Conservation (phyloP, 23 tunicate genomes). For the Halocynthia roretzi region DNA sequence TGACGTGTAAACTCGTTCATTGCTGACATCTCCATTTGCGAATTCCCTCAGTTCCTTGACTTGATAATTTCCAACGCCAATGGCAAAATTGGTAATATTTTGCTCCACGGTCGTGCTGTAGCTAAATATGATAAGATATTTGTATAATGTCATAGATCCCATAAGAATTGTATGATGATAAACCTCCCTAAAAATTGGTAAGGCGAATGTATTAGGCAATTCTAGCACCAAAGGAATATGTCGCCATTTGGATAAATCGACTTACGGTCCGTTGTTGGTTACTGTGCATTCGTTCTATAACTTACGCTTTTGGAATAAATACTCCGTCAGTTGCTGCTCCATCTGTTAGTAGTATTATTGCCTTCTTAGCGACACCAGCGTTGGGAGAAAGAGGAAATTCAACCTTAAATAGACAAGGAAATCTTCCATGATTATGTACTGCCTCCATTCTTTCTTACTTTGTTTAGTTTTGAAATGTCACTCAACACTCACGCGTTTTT, state of each 20-base stretch:
- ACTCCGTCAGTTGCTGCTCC: constrained; percentile 26
- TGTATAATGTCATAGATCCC: too few relatives aligned
- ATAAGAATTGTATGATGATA: too few relatives aligned
- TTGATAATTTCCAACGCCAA: constrained; percentile 14
- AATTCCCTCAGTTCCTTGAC: background rate
- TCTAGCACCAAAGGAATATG: too few relatives aligned
- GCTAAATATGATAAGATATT: background rate
- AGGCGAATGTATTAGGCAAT: too few relatives aligned
- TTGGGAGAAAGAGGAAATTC: constrained; percentile 12
- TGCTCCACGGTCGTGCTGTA: background rate
- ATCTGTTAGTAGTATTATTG: constrained; percentile 13
- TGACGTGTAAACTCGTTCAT: constrained; percentile 15
- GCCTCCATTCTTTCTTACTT: too few relatives aligned
- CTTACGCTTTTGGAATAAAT: constrained; percentile 15
- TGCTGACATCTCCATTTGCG: constrained; percentile 17
- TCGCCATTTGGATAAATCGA: too few relatives aligned
- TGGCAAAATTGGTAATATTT: constrained; percentile 15
- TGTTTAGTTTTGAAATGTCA: too few relatives aligned
- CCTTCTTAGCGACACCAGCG: constrained; percentile 11
- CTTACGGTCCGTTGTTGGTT: too few relatives aligned
- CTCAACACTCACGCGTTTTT: too few relatives aligned
- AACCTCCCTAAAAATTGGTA: too few relatives aligned
- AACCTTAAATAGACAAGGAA: constrained; percentile 1
- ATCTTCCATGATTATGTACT: too few relatives aligned
- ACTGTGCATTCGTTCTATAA: background rate